Conservation (phyloP, 2,888 invertebrate species). For the Thumatha senex region DNA sequence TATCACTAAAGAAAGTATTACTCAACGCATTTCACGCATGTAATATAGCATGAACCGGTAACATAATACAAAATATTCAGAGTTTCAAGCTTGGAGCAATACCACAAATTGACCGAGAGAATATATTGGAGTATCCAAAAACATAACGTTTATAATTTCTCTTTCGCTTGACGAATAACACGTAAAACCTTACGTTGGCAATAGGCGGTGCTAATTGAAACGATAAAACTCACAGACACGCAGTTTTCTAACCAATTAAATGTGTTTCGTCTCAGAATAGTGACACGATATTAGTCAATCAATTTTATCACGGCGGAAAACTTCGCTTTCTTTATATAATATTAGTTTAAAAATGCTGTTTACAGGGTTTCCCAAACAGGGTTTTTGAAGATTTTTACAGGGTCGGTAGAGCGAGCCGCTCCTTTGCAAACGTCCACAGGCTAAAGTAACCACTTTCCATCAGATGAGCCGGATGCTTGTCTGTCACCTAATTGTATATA, state of each 20-base stretch:
- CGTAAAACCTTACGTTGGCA: slow-evolving; percentile 26
- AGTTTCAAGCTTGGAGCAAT: not conserved
- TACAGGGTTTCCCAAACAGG: too few species aligned
- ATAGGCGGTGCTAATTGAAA: slow-evolving; percentile 47
- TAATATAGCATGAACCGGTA: not conserved
- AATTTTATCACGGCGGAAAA: not conserved
- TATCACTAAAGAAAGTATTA: too few species aligned
- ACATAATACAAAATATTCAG: not conserved
- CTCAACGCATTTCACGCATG: not conserved
- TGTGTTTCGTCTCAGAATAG: slow-evolving; percentile 20
- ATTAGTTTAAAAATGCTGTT: too few species aligned
- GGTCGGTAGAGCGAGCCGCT: too few species aligned
- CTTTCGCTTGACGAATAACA: slow-evolving; percentile 37
- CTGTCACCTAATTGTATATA: too few species aligned
- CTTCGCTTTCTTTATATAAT: too few species aligned
- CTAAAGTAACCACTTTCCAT: too few species aligned
- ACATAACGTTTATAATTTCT: slow-evolving; percentile 24
- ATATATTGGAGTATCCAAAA: slow-evolving; percentile 10
- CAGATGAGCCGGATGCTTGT: too few species aligned
- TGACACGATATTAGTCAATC: slow-evolving; percentile 22
- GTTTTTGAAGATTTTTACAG: not conserved
- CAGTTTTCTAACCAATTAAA: slow-evolving; percentile 45
- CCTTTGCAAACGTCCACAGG: too few species aligned
- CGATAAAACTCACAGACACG: slow-evolving; percentile 47
- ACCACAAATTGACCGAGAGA: not conserved